A percentile compares a stretch with the other conserved stretches of the same genome.
Conservation (phyloP, 37 sponge, comb jelly and placozoan species). For the Diacarnus erythraeanus region DNA sequence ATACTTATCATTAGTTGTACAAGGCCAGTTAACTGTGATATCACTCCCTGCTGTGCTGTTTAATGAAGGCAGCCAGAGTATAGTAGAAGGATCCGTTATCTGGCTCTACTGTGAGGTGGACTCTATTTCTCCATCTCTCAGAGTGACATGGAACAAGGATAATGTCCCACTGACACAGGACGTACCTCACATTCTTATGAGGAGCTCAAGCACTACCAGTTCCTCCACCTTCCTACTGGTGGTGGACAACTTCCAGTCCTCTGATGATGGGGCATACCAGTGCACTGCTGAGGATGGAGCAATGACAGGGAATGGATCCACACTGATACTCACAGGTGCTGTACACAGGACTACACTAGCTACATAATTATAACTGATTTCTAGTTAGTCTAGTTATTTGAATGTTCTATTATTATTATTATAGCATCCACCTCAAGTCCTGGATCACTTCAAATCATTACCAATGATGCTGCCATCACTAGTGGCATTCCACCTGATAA, state of each 20-base stretch:
- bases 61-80: not conserved
- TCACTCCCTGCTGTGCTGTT: constrained; percentile 22
- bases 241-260: constrained; percentile 12
- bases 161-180: constrained; percentile 2
- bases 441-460: not conserved
- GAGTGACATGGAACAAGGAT: constrained; percentile 37
- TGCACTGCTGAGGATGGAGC: constrained; percentile 5
- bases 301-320: not conserved
- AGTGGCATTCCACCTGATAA: not conserved
- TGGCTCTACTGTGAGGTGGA: constrained; percentile 27
- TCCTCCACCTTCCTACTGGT: constrained; percentile 15
- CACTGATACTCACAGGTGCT: constrained; percentile 11
- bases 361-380: not conserved
- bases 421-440: not conserved
- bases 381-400: too few species aligned
- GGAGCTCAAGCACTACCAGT: not conserved
- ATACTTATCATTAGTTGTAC: too few species aligned
- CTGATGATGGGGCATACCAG: constrained; percentile 28
- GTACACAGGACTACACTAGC: not conserved
- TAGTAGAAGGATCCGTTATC: constrained; percentile 39
- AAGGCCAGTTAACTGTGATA: not conserved
- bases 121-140: not conserved
- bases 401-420: not conserved
- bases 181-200: constrained; percentile 33
- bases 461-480: not conserved